Evolutionary conservation across 2,113 vertebrate species (phyloP), one percentile per base, ranked within the genome.

Genomic region (Anser cygnoides): DNA sequence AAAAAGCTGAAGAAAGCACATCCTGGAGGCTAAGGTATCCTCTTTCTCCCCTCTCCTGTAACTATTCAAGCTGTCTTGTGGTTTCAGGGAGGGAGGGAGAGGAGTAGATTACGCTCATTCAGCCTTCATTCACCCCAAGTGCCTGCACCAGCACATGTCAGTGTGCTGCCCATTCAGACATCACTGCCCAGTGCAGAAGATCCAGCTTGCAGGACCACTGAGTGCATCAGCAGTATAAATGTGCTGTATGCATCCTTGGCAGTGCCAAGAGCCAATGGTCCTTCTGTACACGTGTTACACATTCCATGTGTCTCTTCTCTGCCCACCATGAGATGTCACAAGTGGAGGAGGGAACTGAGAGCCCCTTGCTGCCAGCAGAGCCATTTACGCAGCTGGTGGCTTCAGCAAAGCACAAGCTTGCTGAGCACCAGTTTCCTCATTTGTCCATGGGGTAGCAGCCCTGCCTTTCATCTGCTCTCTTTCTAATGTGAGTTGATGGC

Each of bases 401-500:
- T 62, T 67, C 3, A 62, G 10, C 28, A 84, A 70, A 61, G 23
- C 39, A 44, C 0, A 0, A 77, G 14, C 33, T 82, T 8, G 0
- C 54, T 35, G 20, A 8, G 9, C 52, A 57, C 11, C 31, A 13
- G 9, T 61, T 71, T 39, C 23, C 39, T 65, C 25, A 17, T 37
- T 79, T 31, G 44, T 14, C 8, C 35, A 17, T 4, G 8, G 41
- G 13, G 19, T 3, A 37, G 19, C 12, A 52, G 39, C 19, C 18
- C n/a, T 59, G 19, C 39, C 31, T 79, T 59, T 15, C 6, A 9
- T 35, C 44, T 65, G 14, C 61, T 75, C 44, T 49, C n/a, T 43
- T 88, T 70, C 44, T 73, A 74, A 55, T 0, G 0, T 55, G 37
- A 63, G 20, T 15, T 23, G 59, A 35, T 7, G 23, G 13, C 8